Percentiles rank a stretch among this genome's conserved stretches.
These are phyloP conservation scores for Gnathonemus longibarbis DNA, from an alignment of 2,113 vertebrate genomes.

Conservation along the genomic window DNA sequence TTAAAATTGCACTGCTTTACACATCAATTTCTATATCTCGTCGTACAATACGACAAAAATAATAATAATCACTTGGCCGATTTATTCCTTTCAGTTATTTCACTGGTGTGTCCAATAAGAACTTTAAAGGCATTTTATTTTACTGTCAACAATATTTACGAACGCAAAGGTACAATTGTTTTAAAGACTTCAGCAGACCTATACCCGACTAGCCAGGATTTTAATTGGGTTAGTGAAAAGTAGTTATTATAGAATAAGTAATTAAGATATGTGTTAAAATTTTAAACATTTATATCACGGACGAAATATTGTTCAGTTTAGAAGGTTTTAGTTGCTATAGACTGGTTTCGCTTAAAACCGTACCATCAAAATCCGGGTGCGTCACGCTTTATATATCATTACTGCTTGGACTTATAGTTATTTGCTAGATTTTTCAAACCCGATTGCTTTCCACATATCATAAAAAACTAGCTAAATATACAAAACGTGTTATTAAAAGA, in stretches of 20 bases:
- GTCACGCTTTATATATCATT: not conserved
- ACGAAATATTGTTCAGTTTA: not conserved
- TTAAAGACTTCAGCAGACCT: not conserved
- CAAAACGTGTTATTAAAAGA: not conserved
- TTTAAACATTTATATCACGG: not conserved
- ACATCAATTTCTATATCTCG: not conserved
- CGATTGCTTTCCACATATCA: not conserved
- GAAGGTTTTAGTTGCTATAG: not conserved
- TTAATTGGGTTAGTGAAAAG: not conserved
- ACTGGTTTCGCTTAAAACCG: not conserved
- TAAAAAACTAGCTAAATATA: not conserved
- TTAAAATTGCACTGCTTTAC: not conserved
- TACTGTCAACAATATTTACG: not conserved
- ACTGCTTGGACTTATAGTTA: not conserved
- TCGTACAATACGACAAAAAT: not conserved
- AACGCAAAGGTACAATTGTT: not conserved
- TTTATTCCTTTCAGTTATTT: not conserved
- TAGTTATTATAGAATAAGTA: not conserved
- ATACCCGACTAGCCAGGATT: not conserved
- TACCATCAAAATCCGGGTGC: not conserved
- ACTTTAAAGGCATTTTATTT: not conserved
- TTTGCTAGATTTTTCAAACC: not conserved
- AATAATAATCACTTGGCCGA: not conserved
- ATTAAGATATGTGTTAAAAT: not conserved
- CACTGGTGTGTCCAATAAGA: not conserved